These are phyloP conservation scores for rabbit (Oryctolagus cuniculus) DNA, from an alignment of 2,113 vertebrate species.

Conservation along the genomic window DNA sequence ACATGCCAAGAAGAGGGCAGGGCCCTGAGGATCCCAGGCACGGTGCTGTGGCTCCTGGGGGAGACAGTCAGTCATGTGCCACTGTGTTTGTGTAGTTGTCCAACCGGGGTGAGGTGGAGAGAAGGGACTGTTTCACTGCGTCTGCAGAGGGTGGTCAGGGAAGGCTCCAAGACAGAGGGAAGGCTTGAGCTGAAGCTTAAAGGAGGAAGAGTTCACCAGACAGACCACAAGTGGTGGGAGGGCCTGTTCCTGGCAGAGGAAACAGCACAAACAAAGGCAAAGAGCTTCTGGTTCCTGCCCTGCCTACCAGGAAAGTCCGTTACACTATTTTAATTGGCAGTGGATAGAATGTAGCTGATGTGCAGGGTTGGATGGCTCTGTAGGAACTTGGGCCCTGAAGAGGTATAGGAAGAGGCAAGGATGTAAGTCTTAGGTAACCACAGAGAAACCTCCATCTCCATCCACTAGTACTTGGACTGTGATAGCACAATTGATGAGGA, in stretches of 20 bases:
- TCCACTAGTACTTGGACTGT: not conserved
- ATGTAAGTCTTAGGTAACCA: not conserved
- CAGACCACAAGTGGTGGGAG: not conserved
- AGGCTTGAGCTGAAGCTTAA: not conserved
- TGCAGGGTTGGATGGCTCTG: not conserved
- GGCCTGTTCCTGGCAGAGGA: not conserved
- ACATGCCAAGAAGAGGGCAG: not conserved
- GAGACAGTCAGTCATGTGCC: not conserved
- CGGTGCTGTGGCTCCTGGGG: not conserved
- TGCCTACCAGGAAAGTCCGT: not conserved
- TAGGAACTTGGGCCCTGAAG: not conserved
- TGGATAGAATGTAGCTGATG: not conserved
- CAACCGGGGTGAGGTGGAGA: not conserved
- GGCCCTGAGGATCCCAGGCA: not conserved
- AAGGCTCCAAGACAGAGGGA: not conserved
- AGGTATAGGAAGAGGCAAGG: not conserved
- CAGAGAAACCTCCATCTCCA: not conserved
- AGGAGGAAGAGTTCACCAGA: not conserved
- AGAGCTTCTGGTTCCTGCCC: not conserved
- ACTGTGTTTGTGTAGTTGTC: not conserved
- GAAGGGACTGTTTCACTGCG: not conserved
- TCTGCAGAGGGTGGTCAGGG: not conserved
- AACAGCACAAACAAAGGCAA: not conserved
- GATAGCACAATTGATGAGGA: not conserved
- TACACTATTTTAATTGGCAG: not conserved